Percentiles rank a stretch among this genome's conserved stretches.
These are phyloP conservation scores for Melanotaenia parkinsoni DNA, from an alignment of 2,797 vertebrate genomes.

Conservation along the genomic window DNA sequence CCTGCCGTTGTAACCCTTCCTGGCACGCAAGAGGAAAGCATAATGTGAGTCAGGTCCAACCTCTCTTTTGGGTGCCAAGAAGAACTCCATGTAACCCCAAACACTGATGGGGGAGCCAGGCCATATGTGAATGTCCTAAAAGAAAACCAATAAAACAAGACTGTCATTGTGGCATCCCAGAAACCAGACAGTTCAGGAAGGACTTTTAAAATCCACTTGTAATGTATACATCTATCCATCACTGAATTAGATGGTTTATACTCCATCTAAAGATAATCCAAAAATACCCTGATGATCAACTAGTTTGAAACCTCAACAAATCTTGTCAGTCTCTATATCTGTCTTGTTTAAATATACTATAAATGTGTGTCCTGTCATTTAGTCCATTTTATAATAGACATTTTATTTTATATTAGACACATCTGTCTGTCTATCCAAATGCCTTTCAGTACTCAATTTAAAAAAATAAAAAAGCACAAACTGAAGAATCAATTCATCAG, in stretches of 20 bases:
- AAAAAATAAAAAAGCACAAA: not conserved
- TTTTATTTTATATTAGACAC: not conserved
- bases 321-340: slow-evolving; percentile 41
- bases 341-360: slow-evolving; percentile 54
- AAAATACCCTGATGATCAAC: slow-evolving; percentile 52
- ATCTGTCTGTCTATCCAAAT: slow-evolving; percentile 20
- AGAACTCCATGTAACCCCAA: slow-evolving; percentile 80
- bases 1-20: slow-evolving; percentile 74
- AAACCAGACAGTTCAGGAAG: slow-evolving; percentile 62
- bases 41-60: slow-evolving; percentile 74
- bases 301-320: slow-evolving; percentile 39
- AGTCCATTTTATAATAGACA: slow-evolving; percentile 9
- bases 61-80: slow-evolving; percentile 76
- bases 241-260: slow-evolving; percentile 68
- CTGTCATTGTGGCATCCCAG: slow-evolving; percentile 78
- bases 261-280: slow-evolving; percentile 63
- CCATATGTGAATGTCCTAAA: slow-evolving; percentile 79
- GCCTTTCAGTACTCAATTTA: slow-evolving; percentile 4
- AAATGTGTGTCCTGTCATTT: slow-evolving; percentile 29
- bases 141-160: slow-evolving; percentile 81
- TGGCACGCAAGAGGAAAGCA: slow-evolving; percentile 67
- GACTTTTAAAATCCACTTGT: slow-evolving; percentile 66
- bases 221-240: slow-evolving; percentile 52
- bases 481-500: slow-evolving; percentile 27
- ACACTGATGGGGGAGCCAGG: slow-evolving; percentile 75